Evolutionary conservation across 1,140 invertebrate genomes (phyloP).

Genomic region (Brachystomella parvula): DNA sequence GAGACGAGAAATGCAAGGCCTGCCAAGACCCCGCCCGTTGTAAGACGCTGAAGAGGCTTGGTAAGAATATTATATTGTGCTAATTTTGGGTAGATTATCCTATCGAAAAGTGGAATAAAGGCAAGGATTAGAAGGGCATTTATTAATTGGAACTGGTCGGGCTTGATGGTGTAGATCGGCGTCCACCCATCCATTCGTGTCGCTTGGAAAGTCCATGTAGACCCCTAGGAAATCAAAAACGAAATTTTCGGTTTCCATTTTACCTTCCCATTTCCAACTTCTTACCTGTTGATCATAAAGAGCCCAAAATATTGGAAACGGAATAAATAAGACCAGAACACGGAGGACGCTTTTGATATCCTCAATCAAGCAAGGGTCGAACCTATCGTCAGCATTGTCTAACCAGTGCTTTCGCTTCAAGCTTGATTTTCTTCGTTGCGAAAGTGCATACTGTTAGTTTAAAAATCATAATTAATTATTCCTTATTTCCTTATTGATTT

Average conservation of each 20-base stretch:
- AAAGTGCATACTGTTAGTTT: no score
- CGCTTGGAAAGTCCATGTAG: conserved; percentile 91
- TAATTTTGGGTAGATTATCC: conserved; percentile 45
- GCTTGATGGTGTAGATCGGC: conserved; percentile 57
- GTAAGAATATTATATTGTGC: conserved; percentile 46
- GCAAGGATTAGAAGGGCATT: conserved; percentile 78
- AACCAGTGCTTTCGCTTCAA: conserved; percentile 67
- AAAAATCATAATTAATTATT: no score
- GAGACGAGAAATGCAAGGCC: conserved; percentile 79
- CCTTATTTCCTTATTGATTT: no score
- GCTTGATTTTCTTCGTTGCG: no score
- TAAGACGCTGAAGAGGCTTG: conserved; percentile 66
- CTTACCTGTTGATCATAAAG: conserved; percentile 70
- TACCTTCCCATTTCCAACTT: conserved; percentile 30
- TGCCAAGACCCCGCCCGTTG: conserved; percentile 68
- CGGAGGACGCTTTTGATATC: conserved; percentile 67
- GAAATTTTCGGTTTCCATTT: no score
- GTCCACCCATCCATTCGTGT: conserved; percentile 77
- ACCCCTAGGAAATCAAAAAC: conserved; percentile 54
- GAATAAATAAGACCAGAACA: conserved; percentile 70
- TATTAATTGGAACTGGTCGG: conserved; percentile 84
- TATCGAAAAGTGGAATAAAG: conserved; percentile 82
- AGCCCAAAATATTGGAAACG: conserved; percentile 83
- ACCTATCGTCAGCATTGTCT: conserved; percentile 64
- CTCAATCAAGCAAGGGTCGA: conserved; percentile 55